Evolutionary conservation across 30 jellyfish, hydroid and myxozoan genomes (phyloP), one percentile per base, ranked within the genome.

Genomic region (Clytia hemisphaerica): DNA sequence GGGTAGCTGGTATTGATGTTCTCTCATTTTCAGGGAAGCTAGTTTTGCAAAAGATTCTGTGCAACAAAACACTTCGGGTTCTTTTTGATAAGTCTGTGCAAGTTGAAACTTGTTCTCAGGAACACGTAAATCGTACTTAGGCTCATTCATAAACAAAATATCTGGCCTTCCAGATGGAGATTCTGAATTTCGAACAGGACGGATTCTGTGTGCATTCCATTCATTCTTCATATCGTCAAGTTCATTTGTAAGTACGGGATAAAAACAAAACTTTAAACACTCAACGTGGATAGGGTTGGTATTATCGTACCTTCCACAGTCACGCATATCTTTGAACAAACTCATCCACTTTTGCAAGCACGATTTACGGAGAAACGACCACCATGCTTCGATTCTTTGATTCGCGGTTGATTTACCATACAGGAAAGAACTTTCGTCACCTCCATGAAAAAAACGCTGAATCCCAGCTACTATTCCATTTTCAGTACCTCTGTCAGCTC

Each of bases 391-490:
- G 18, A 72, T 72, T 32, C 84, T 28, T 51, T 71, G 83, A 37
- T 71, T 71, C 16, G 77, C 26, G 36, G 73, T 61, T 15, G 83
- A 71, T 19, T n/a, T 19, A 14, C 76, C 83, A 51, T 3, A 71
- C 14, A 58, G 75, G 75, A 29, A 40, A 47, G 79, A 58, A 27
- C 35, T 37, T 24, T 26, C 32, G 16, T n/a, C 57, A 33, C 6
- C 46, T 7, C 62, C 31, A 37, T 73, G 26, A 32, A 61, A 66
- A 50, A 59, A 59, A 19, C 80, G 26, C 33, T 75, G 88, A 25
- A 45, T 61, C 25, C 78, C 55, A 37, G 88, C 88, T 50, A 75
- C 47, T 75, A 80, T 47, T 16, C 73, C 88, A 58, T 77, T 65
- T 77, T 77, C 77, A 6, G 62, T 44, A 6, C 92, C 83, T 19